Evolutionary conservation across 1,140 invertebrate genomes (phyloP).

Genomic region (Cyclina sinensis): DNA sequence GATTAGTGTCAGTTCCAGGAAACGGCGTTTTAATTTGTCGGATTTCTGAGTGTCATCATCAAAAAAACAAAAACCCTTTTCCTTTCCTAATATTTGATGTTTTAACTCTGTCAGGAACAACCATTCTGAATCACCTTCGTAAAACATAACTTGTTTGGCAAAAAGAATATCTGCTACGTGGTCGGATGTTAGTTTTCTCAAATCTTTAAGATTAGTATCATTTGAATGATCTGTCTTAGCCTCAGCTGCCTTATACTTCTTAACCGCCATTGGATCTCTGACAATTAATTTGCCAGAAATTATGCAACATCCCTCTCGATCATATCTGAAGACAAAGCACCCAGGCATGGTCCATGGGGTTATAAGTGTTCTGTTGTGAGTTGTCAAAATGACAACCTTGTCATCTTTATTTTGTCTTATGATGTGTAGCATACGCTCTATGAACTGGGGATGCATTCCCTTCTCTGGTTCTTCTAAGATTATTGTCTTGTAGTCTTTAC

Average conservation of each 20-base stretch:
- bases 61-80: too few species aligned
- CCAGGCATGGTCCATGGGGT: not conserved
- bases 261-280: not conserved
- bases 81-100: too few species aligned
- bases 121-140: too few species aligned
- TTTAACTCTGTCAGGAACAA: not conserved
- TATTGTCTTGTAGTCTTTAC: too few species aligned
- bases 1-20: not conserved
- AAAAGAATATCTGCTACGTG: conserved; percentile 21
- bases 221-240: too few species aligned
- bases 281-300: not conserved
- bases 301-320: not conserved
- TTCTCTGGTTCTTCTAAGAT: too few species aligned
- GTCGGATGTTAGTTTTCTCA: not conserved
- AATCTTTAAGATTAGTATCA: not conserved
- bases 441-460: too few species aligned
- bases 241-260: too few species aligned
- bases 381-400: not conserved
- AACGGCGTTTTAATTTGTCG: too few species aligned
- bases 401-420: not conserved
- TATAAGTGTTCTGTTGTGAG: not conserved
- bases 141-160: conserved; percentile 5
- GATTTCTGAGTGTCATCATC: too few species aligned
- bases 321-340: not conserved
- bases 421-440: not conserved